phyloP scores from a whole-genome alignment of 53 echinoderm and acorn worm genomes.

The Glandiceps talaboti region DNA sequence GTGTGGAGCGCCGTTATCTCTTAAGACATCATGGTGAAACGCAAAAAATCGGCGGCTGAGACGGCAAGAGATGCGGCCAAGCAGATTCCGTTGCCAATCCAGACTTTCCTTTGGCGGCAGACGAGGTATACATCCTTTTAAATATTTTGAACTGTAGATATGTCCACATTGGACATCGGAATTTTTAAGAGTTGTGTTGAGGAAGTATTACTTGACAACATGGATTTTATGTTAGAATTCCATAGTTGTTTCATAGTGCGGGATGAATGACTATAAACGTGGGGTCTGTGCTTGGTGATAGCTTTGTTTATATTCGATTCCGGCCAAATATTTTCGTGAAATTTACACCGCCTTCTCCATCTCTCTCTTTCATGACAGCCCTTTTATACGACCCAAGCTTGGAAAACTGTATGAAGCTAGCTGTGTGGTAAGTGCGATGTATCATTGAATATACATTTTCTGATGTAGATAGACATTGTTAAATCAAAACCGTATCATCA shows the following conservation, averaged over 20 bases:
- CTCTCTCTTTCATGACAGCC: conserved; percentile 36
- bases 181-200: too few relatives aligned
- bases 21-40: conserved; percentile 60
- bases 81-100: conserved; percentile 86
- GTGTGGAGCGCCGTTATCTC: neutral
- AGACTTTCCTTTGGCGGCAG: conserved; percentile 94
- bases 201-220: too few relatives aligned
- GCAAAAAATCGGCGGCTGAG: conserved; percentile 60
- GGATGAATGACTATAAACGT: too few relatives aligned
- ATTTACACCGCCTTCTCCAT: neutral
- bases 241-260: too few relatives aligned
- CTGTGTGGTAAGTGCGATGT: conserved; percentile 87
- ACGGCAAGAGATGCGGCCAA: conserved; percentile 58
- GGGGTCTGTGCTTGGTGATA: too few relatives aligned
- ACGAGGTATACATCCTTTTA: conserved; percentile 85
- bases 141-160: too few relatives aligned
- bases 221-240: too few relatives aligned
- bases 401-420: conserved; percentile 82
- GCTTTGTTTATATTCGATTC: too few relatives aligned
- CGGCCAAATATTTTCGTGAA: neutral
- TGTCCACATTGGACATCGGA: too few relatives aligned
- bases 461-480: too few relatives aligned
- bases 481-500: too few relatives aligned
- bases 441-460: too few relatives aligned
- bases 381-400: conserved; percentile 89